phyloP scores from a whole-genome alignment of 2,888 invertebrate genomes.

The Amblyjoppa proteus region DNA sequence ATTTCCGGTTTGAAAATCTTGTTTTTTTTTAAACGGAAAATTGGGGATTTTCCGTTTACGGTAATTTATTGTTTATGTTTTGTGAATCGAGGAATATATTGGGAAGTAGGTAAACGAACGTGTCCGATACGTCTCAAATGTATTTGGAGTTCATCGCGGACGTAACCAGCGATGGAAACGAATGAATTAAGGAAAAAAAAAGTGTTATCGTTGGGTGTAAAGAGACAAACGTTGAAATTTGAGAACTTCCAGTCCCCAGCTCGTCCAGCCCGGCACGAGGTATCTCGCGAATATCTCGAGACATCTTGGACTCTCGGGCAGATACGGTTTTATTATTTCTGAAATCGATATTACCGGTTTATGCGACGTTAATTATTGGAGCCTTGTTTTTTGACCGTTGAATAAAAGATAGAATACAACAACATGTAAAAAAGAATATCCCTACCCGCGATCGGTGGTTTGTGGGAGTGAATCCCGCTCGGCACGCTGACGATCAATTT shows the following conservation, averaged over 20 bases:
- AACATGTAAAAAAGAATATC: neutral
- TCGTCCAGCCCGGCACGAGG: constrained; percentile 93
- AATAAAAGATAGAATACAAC: neutral
- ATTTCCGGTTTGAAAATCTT: neutral
- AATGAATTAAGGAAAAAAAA: neutral
- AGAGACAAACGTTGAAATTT: constrained; percentile 90
- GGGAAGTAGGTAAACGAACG: neutral
- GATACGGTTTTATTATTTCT: constrained; percentile 89
- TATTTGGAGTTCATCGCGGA: neutral
- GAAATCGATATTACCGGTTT: constrained; percentile 75
- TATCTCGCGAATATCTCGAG: constrained; percentile 97
- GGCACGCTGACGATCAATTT: constrained; percentile 93
- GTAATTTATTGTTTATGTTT: neutral
- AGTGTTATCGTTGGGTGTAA: constrained; percentile 63
- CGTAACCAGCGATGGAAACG: neutral
- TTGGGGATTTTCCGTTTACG: neutral
- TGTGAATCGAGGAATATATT: neutral
- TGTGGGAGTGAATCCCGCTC: constrained; percentile 97
- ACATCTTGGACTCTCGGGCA: constrained; percentile 87
- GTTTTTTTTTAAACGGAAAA: neutral
- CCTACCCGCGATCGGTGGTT: constrained; percentile 93
- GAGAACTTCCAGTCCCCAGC: constrained; percentile 94
- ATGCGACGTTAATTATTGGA: neutral
- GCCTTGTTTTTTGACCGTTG: neutral
- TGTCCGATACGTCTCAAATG: neutral